phyloP scores from a whole-genome alignment of 2,113 vertebrate species.

The Pseudopipra pipra region DNA sequence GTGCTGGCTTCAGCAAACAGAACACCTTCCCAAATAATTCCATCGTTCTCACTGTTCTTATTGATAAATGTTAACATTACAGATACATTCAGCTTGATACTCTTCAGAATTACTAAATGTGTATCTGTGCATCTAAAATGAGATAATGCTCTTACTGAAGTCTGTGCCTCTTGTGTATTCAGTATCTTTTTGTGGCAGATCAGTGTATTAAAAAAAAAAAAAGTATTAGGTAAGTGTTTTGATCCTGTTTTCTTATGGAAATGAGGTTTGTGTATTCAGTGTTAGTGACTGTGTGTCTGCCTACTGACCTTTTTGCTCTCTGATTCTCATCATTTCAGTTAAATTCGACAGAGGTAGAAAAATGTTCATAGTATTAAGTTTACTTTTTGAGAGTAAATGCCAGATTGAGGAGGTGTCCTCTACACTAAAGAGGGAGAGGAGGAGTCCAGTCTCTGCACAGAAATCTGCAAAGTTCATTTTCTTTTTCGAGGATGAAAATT shows the following conservation, averaged over 20 bases:
- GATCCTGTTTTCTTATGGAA: neutral
- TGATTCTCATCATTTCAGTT: neutral
- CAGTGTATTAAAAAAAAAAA: neutral
- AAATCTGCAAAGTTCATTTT: neutral
- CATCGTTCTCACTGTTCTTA: neutral
- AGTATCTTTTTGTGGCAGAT: neutral
- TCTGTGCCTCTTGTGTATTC: rapidly evolving
- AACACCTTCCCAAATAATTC: neutral
- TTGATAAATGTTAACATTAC: neutral
- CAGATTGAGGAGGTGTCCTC: neutral
- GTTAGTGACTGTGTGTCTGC: neutral
- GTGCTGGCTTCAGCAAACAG: neutral
- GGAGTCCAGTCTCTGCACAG: neutral
- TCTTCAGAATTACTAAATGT: neutral
- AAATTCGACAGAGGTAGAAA: neutral
- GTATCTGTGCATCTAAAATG: neutral
- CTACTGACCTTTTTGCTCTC: neutral
- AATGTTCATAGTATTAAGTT: neutral
- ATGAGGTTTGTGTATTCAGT: neutral
- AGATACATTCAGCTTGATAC: neutral
- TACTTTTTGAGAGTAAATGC: neutral
- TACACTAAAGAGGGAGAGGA: neutral
- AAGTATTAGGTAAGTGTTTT: neutral
- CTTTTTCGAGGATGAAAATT: neutral
- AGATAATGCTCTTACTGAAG: neutral